Conservation (phyloP, 2,113 vertebrate genomes). For the Pelecanus crispus region DNA sequence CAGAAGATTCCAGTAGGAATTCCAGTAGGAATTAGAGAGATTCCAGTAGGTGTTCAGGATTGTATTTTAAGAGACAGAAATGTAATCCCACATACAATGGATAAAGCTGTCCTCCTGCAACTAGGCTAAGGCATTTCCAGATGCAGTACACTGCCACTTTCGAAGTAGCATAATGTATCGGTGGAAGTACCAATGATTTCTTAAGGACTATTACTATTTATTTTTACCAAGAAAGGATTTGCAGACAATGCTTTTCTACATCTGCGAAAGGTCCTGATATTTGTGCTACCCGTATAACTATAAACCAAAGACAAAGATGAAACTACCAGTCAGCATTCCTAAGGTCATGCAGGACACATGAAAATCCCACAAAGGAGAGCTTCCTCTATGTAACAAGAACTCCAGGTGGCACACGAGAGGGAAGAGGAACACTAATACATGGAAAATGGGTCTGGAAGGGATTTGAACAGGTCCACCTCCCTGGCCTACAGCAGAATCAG, state of each 20-base stretch:
- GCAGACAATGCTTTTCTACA: neutral
- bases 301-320: neutral
- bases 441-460: neutral
- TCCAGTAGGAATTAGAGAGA: neutral
- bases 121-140: neutral
- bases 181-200: neutral
- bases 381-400: neutral
- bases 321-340: neutral
- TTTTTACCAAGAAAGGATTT: neutral
- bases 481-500: neutral
- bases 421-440: neutral
- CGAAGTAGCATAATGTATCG: fast-evolving
- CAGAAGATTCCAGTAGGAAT: neutral
- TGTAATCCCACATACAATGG: fast-evolving
- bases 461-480: neutral
- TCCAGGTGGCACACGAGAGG: neutral
- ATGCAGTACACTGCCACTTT: neutral
- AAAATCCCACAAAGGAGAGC: neutral
- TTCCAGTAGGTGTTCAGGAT: neutral
- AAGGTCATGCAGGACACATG: neutral
- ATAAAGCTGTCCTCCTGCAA: neutral
- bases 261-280: neutral
- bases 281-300: neutral
- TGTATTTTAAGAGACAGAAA: neutral
- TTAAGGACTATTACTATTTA: neutral